phyloP scores from a whole-genome alignment of 2,113 vertebrate genomes.

The Chamaetylas fuelleborni region DNA sequence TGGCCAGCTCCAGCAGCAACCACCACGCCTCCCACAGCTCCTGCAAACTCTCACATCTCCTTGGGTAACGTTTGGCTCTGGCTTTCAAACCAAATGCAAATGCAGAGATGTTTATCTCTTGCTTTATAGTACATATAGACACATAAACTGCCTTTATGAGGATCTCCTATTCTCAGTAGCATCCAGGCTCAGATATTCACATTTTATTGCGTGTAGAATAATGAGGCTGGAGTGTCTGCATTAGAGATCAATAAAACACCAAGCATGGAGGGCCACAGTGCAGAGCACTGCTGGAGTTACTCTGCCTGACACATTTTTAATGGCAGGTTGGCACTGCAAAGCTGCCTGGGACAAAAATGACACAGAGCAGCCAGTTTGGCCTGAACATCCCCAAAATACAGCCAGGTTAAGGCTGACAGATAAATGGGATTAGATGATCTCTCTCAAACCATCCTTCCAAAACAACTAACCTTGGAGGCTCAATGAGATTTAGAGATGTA shows the following conservation, averaged over 20 bases:
- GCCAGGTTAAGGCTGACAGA: neutral
- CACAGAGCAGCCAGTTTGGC: neutral
- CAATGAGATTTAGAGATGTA: slow-evolving; percentile 45
- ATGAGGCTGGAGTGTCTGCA: slow-evolving; percentile 14
- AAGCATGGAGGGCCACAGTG: neutral
- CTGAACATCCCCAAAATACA: neutral
- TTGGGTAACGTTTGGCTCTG: neutral
- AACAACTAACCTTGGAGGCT: slow-evolving; percentile 24
- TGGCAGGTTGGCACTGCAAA: neutral
- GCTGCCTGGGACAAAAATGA: neutral
- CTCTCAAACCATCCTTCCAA: slow-evolving; percentile 15
- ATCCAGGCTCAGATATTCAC: neutral
- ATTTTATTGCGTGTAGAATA: slow-evolving; percentile 21
- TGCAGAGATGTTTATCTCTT: slow-evolving; percentile 34
- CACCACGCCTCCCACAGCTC: neutral
- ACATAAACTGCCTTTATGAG: slow-evolving; percentile 40
- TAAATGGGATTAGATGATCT: slow-evolving; percentile 17
- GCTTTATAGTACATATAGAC: slow-evolving; percentile 28
- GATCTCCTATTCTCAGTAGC: neutral
- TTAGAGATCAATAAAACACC: slow-evolving; percentile 51
- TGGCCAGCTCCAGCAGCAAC: neutral
- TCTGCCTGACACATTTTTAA: neutral
- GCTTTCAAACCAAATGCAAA: slow-evolving; percentile 41
- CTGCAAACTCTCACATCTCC: neutral
- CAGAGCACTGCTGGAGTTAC: neutral